Evolutionary conservation across 2,888 invertebrate species (phyloP), one percentile per base, ranked within the genome.

Genomic region (Blastobasis adustella): DNA sequence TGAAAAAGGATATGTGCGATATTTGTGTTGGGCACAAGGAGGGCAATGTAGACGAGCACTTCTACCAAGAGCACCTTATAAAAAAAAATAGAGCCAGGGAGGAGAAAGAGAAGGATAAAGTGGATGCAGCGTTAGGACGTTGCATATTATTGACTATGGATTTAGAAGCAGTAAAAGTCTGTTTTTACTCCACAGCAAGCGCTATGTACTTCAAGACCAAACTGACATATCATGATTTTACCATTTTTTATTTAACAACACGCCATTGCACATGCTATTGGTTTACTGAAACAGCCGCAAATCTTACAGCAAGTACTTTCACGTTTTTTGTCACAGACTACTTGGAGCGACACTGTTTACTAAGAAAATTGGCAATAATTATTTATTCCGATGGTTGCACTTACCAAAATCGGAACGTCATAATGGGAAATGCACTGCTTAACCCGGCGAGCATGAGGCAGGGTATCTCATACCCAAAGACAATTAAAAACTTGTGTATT

Each of bases 351-450:
- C 42, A 58, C 37, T 49, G 51, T 41, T 7, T 51, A 49, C 41
- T 38, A 36, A 10, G 23, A 37, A 7, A 23, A 7, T 9, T 36
- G 8, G 42, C 49, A 42, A 52, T 62, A 6, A 50, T 64, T 8
- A 58, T 63, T 10, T 67, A 23, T 37, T 59, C 63, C 5, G 65
- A 67, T 63, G 66, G 66, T 10, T 67, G 67, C 46, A 65, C 63
- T 23, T 52, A 60, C 5, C 65, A 69, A 47, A 68, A 67, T 52
- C 54, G 59, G 46, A 66, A 67, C 38, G 49, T 54, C n/a, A 41
- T 61, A 5, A 53, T 67, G 7, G 58, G 60, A 23, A 65, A 69
- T 56, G 60, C 66, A 1, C 49, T 67, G 0, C 45, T 66, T 6
- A 38, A 52, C 41, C n/a, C n/a, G n/a, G n/a, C n/a, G n/a, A n/a